Percentiles rank a stretch among this genome's conserved stretches.
Evolutionary conservation across 1,140 invertebrate genomes (phyloP).

Genomic region (Cotesia glomerata): DNA sequence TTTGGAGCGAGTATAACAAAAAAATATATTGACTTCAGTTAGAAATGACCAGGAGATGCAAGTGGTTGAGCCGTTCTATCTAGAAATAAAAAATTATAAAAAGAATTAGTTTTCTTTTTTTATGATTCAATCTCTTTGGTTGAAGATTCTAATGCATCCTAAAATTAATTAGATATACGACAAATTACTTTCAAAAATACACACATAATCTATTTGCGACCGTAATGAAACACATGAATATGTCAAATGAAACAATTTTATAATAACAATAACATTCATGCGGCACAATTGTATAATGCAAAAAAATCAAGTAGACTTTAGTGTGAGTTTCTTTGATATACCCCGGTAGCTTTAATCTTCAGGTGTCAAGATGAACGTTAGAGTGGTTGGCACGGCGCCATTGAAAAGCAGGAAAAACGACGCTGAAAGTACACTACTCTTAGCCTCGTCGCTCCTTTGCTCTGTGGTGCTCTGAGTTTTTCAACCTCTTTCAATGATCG

Average conservation of each 20-base stretch:
- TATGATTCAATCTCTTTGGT: too few species aligned
- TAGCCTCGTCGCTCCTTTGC: not conserved
- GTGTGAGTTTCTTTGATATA: not conserved
- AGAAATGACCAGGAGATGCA: too few species aligned
- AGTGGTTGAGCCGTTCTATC: too few species aligned
- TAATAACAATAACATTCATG: not conserved
- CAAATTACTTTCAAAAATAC: not conserved
- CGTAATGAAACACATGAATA: too few species aligned
- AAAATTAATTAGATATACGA: too few species aligned
- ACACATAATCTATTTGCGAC: too few species aligned
- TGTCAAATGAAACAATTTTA: not conserved
- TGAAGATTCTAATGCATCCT: too few species aligned
- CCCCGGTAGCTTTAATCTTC: conserved; percentile 18
- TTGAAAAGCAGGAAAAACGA: conserved; percentile 18
- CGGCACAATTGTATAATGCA: not conserved
- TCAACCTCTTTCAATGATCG: not conserved
- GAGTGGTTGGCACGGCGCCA: conserved; percentile 14
- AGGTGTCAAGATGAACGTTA: conserved; percentile 12
- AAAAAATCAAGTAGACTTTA: not conserved
- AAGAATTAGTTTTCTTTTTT: too few species aligned
- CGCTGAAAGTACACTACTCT: conserved; percentile 12
- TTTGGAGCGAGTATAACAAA: too few species aligned
- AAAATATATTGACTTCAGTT: too few species aligned
- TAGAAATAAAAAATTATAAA: too few species aligned
- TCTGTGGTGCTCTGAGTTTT: not conserved